These are phyloP conservation scores for Drosophila monieri DNA, from an alignment of 2,888 invertebrate genomes.

Conservation along the genomic window DNA sequence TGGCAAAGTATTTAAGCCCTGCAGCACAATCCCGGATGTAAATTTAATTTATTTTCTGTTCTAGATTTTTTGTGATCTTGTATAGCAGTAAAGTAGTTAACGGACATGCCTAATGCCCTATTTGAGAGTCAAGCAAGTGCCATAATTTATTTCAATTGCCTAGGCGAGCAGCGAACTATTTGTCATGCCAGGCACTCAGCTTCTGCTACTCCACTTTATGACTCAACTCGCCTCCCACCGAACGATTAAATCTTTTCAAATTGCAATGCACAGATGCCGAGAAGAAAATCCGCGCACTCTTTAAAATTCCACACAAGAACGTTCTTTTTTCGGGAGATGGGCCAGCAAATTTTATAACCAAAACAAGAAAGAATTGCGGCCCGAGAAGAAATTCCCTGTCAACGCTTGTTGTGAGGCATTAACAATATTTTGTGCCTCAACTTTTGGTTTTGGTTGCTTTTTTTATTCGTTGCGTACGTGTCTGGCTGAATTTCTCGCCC, in stretches of 20 bases:
- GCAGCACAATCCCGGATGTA: neutral
- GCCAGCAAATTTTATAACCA: conserved; percentile 11
- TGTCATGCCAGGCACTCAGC: conserved; percentile 59
- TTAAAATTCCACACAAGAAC: conserved; percentile 61
- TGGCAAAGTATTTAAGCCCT: neutral
- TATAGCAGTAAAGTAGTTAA: conserved; percentile 7
- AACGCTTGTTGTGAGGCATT: conserved; percentile 39
- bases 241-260: conserved; percentile 38
- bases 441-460: neutral
- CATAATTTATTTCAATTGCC: conserved; percentile 47
- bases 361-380: conserved; percentile 29
- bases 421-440: conserved; percentile 34
- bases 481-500: conserved; percentile 46
- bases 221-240: conserved; percentile 38
- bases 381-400: conserved; percentile 34
- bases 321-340: neutral
- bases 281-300: conserved; percentile 41
- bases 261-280: conserved; percentile 48
- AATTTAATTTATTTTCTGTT: neutral
- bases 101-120: conserved; percentile 14
- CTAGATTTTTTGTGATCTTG: neutral
- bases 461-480: conserved; percentile 22
- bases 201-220: conserved; percentile 37
- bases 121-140: conserved; percentile 40
- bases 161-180: conserved; percentile 37